Evolutionary conservation across 2,113 vertebrate species (phyloP), one percentile per base, ranked within the genome.

Genomic region (Oxygymnocypris stewartii): DNA sequence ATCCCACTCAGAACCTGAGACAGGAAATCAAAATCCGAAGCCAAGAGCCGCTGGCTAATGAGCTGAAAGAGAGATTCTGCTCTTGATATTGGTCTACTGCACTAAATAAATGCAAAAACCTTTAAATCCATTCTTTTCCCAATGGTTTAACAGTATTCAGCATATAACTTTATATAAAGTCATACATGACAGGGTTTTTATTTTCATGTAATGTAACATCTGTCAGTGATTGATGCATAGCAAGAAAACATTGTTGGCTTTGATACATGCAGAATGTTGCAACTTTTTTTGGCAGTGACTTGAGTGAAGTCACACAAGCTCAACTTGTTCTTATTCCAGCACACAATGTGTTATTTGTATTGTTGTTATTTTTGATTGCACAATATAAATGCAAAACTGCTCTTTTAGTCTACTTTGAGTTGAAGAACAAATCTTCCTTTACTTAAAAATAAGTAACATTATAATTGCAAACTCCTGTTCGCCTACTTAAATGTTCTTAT

Each of bases 1-100:
- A 82, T 86, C 78, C 84, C 18, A 77, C 81, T 83, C 63, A 85
- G 9, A 81, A 78, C 42, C 77, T 59, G 69, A 76, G 67, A 77
- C 85, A 80, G 88, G 88, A 88, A 86, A 82, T 86, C 57, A 87
- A 84, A 85, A 54, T 80, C 31, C 47, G 40, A 51, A 76, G 73
- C 63, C 54, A 87, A 42, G 49, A 31, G 86, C 86, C 86, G 57
- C 59, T 51, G 61, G 81, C 25, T 79, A 61, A 86, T 71, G 49
- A 79, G 80, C 74, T 42, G 28, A 86, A 63, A 79, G 49, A 82
- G 83, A 81, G 18, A 28, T 47, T 84, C n/a, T 42, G 61, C 35
- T 54, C 85, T 83, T 54, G 6, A 79, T 79, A 86, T 85, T 59
- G n/a, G 57, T 11, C 57, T 67, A 44, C 35, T 76, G 54, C 12